Evolutionary conservation across 2,888 invertebrate genomes (phyloP).

Genomic region (Fissipunctia ypsillon): DNA sequence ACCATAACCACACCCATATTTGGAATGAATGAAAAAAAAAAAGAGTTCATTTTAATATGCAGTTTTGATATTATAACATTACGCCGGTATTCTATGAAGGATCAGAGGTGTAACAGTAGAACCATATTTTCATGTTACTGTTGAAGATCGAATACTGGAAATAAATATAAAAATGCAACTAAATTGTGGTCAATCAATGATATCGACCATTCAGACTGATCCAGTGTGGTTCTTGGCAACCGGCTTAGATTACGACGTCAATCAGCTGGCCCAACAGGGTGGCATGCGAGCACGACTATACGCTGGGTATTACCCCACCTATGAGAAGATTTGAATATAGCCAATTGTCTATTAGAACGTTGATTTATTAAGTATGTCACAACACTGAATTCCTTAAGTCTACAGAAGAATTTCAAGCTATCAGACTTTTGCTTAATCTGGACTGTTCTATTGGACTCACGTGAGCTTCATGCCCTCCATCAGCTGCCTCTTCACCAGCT

Average conservation of each 20-base stretch:
- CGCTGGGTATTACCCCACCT: not conserved
- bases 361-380: not conserved
- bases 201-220: not conserved
- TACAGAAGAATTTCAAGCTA: not conserved
- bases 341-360: not conserved
- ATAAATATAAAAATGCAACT: not conserved
- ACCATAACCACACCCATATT: not conserved
- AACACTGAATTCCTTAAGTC: not conserved
- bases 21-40: not conserved
- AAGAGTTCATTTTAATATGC: not conserved
- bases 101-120: not conserved
- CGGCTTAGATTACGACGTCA: not conserved
- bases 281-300: not conserved
- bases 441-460: constrained; percentile 78
- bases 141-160: not conserved
- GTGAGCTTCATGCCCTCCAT: constrained; percentile 92
- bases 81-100: not conserved
- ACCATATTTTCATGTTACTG: not conserved
- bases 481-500: constrained; percentile 91
- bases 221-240: not conserved
- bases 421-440: not conserved
- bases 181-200: not conserved
- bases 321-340: not conserved
- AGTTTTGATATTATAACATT: not conserved
- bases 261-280: not conserved